These are phyloP conservation scores for Thereva nobilitata DNA, from an alignment of 2,888 invertebrate genomes.

Conservation along the genomic window DNA sequence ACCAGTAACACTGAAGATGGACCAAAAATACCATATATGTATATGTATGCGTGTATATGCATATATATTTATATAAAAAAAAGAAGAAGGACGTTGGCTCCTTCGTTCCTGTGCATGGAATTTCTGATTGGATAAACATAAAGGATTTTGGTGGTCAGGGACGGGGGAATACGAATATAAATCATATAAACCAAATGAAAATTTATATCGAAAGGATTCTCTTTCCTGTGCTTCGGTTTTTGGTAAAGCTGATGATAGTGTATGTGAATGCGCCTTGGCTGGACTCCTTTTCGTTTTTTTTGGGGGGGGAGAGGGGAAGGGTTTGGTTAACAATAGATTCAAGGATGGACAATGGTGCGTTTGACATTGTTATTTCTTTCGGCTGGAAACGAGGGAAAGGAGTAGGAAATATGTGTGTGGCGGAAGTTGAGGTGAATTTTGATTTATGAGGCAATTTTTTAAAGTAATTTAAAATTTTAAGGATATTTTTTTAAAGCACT, in stretches of 20 bases:
- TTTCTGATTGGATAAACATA: slow-evolving; percentile 39
- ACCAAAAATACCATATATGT: no score
- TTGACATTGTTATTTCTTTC: slow-evolving; percentile 28
- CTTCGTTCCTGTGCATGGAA: slow-evolving; percentile 33
- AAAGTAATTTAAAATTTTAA: no score
- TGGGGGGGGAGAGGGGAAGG: not conserved
- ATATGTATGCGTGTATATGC: no score
- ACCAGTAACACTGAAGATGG: no score
- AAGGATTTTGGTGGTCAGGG: slow-evolving; percentile 33
- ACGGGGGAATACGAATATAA: slow-evolving; percentile 17
- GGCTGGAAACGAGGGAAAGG: slow-evolving; percentile 9
- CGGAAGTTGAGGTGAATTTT: slow-evolving; percentile 31
- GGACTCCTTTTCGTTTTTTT: slow-evolving; percentile 10
- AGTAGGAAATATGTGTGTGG: slow-evolving; percentile 15
- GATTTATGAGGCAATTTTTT: slow-evolving; percentile 11
- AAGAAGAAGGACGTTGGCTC: slow-evolving; percentile 8
- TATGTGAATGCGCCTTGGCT: no score
- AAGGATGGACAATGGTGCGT: slow-evolving; percentile 8
- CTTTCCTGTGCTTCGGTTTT: not conserved
- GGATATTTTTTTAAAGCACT: no score
- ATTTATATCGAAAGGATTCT: slow-evolving; percentile 35
- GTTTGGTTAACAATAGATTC: slow-evolving; percentile 14
- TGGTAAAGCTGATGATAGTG: no score
- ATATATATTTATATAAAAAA: no score
- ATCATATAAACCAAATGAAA: slow-evolving; percentile 38